phyloP scores from a whole-genome alignment of 2,797 vertebrate species.

The Danionella dracula region DNA sequence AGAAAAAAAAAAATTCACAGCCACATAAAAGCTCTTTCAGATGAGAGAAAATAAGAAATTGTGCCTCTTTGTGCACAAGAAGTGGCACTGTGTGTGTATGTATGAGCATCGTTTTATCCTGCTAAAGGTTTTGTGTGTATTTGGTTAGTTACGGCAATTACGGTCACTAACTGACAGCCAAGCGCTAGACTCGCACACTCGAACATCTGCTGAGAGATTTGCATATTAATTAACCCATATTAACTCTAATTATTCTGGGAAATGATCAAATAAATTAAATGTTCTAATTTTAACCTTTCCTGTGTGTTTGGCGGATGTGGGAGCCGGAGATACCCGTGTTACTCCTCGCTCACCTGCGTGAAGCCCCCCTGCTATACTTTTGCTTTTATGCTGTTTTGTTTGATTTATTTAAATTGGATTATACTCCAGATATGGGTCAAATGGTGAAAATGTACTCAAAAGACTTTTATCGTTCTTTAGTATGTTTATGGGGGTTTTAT shows the following conservation, averaged over 20 bases:
- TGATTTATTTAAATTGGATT: too few relatives aligned
- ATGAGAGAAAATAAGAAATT: slow-evolving; percentile 84
- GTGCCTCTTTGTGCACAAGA: slow-evolving; percentile 93
- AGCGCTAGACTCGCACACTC: slow-evolving; percentile 96
- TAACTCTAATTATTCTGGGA: slow-evolving; percentile 99
- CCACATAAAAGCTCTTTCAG: slow-evolving; percentile 85
- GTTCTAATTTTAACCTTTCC: slow-evolving; percentile 99
- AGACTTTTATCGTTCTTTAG: too few relatives aligned
- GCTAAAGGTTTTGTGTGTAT: slow-evolving; percentile 78
- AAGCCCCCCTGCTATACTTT: slow-evolving; percentile 47
- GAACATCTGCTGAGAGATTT: slow-evolving; percentile 99
- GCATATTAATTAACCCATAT: slow-evolving; percentile 99
- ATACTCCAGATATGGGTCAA: too few relatives aligned
- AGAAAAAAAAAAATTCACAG: slow-evolving; percentile 40
- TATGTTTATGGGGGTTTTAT: too few relatives aligned
- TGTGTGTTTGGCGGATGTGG: slow-evolving; percentile 91
- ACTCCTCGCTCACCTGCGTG: slow-evolving; percentile 82
- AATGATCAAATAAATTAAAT: slow-evolving; percentile 99
- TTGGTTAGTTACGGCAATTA: slow-evolving; percentile 99
- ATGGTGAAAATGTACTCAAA: too few relatives aligned
- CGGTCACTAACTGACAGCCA: slow-evolving; percentile 99
- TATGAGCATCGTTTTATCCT: slow-evolving; percentile 86
- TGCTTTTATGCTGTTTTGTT: too few relatives aligned
- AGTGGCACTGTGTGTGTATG: slow-evolving; percentile 87
- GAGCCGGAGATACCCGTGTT: slow-evolving; percentile 77